Evolutionary conservation across 2,888 invertebrate species (phyloP), one percentile per base, ranked within the genome.

Genomic region (Trachelus iudaicus): DNA sequence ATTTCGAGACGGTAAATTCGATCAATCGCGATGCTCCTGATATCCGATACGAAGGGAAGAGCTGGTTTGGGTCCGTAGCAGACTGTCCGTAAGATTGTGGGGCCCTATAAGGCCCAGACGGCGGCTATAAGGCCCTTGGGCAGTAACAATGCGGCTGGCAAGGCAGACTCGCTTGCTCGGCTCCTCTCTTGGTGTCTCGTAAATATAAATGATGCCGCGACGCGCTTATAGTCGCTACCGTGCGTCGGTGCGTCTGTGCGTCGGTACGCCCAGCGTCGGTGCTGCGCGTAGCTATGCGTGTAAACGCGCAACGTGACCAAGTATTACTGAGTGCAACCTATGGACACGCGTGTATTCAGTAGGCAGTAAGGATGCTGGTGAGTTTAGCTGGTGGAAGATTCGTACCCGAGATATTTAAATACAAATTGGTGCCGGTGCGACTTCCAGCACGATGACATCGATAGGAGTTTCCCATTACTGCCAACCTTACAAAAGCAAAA

Each of bases 121-220:
- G 85, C 86, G 87, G 83, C 83, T 85, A 83, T 84, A 85, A 86
- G 87, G 85, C 88, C 87, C 86, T 84, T 84, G 86, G 86, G 84
- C 86, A 81, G 86, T 86, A 89, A 88, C 89, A 88, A 89, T 88
- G 88, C 87, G 85, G 84, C 85, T 81, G 82, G 74, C 80, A 75
- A 77, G 79, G 77, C 76, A 77, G 74, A 79, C 69, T 69, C 77
- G 34, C 76, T 73, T 34, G 31, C 83, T 83, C 79, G 83, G 81
- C 85, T 87, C 71, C 71, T 31, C 71, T 71, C 71, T 31, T 80
- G 83, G 82, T 83, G 90, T 90, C 90, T 91, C 90, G 90, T 91
- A 91, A 91, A 90, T 90, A 90, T 91, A 91, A 91, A 90, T 90
- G 90, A 90, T 90, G 89, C 89, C 88, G 88, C 88, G 88, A 88